These are phyloP conservation scores for Anthopleura sola DNA, from an alignment of 64 coral and sea anemone species.

Conservation along the genomic window DNA sequence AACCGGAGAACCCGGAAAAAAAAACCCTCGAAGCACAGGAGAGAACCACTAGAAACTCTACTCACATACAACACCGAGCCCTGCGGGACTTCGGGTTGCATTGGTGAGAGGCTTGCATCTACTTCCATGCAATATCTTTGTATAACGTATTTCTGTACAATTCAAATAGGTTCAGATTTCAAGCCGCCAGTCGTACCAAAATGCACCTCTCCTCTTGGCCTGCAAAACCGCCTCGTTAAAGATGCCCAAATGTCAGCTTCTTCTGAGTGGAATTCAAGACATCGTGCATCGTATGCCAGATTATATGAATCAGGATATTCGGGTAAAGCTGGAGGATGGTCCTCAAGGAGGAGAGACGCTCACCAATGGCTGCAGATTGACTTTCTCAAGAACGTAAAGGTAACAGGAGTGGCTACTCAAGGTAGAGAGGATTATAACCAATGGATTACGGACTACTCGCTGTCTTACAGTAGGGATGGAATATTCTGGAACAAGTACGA, in stretches of 20 bases:
- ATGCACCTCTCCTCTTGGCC: conserved; percentile 8
- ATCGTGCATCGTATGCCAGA: conserved; percentile 29
- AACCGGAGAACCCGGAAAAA: too few species aligned
- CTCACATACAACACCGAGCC: too few species aligned
- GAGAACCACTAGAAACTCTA: too few species aligned
- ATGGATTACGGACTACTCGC: neutral
- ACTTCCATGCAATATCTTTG: too few species aligned
- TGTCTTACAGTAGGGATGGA: conserved; percentile 19
- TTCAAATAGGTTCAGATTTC: neutral
- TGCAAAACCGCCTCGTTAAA: neutral
- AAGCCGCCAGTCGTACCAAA: neutral
- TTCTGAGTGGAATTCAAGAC: neutral
- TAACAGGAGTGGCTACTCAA: conserved; percentile 5
- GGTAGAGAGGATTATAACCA: conserved; percentile 16
- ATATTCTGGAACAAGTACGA: conserved; percentile 6
- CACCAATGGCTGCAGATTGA: conserved; percentile 57
- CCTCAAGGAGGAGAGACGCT: conserved; percentile 19
- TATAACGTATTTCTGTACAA: too few species aligned
- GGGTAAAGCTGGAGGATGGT: conserved; percentile 35
- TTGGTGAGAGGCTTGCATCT: too few species aligned
- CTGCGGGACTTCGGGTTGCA: too few species aligned
- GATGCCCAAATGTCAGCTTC: conserved; percentile 37
- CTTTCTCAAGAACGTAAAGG: neutral
- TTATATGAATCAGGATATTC: neutral
- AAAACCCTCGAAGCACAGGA: too few species aligned